Base-by-base conservation (phyloP, 2,888 invertebrate genomes). In the Crioceris asparagi region DNA sequence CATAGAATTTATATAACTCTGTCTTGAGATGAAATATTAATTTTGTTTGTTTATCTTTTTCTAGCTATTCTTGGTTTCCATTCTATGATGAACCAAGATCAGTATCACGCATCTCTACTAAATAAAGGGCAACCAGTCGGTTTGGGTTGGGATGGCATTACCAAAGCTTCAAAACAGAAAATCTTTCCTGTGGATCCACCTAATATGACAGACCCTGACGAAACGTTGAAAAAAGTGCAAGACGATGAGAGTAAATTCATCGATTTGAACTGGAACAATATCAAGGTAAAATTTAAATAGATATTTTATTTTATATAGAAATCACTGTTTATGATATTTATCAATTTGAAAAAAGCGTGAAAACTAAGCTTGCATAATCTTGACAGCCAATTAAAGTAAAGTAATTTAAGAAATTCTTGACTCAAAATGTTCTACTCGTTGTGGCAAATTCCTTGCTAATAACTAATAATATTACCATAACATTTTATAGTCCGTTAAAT, bases 61-160 rank as follows among this genome's bases (percentile, higher is more conserved):
- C 2, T 68, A 90, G 96, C 94, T 64, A 93, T 96, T 66, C 77
- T 96, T 61, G 98, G 97, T 59, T 94, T 99, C 77, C 97, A 98
- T 71, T 96, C 96, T 45, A 96, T 99, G 91, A 88, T 99, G 83
- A 98, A 96, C 66, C 98, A 99, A 71, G 94, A 96, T 62, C 98
- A 98, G 70, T 98, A 94, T 68, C 94, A 97, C 70, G 93, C 94
- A 43, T 96, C 97, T 26, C 71, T 92, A 43, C 68, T 88, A 47
- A 92, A 91, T 70, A 91, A 91, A 68, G 88, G 86, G 17, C 87
- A 90, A 60, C 87, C 87, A 0, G 75, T 87, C 43, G 90, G 90
- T 30, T 68, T 90, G 55, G 91, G 90, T 48, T 91, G 90, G 90
- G 87, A 88, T 60, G 92, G 93, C 55, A 83, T 93, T 57, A 94